Base-by-base conservation (phyloP, 35 echinoderm and acorn worm species). In the Ophioderma brevispina region DNA sequence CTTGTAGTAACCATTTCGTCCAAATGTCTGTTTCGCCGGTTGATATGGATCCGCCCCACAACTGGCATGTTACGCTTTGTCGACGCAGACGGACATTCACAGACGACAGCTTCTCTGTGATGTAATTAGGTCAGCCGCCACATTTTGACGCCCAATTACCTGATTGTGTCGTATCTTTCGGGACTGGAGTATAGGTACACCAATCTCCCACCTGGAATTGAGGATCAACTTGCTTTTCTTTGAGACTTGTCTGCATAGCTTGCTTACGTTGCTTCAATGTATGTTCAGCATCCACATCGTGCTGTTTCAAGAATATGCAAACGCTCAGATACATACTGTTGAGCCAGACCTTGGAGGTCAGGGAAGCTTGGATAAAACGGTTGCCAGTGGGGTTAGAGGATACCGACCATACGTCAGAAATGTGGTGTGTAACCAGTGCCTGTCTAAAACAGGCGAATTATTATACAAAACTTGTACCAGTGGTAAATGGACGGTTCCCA, bases 401-500 rank as follows among this genome's bases (percentile, higher is more conserved):
- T 13, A 8, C 13, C 76, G 8, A 31, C 76, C 76, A 77, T 77
- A 35, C 76, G 30, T 81, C 3, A 91, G 59, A 36, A 91, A 91
- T 1, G 64, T 31, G 89, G 89, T 13, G 89, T 49, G 43, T 91
- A 91, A 3, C 36, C 28, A 41, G 64, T 91, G 43, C n/a, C 89
- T 91, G 46, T 91, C 89, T 34, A n/a, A 85, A 32, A 55, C 89
- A 91, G 31, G 89, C 56, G 10, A 18, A 81, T 91, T 25, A 85
- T n/a, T 91, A 5, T 91, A 77, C 35, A 37, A 80, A 91, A 85
- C 84, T 17, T 91, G 89, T 1, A 56, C 46, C 15, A 85, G 85
- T 8, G 80, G 63, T 21, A 91, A 28, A 32, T 84, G n/a, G 49
- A 31, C 40, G 13, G 31, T 91, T 55, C 89, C 89, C 84, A 4